Conservation (phyloP, 2,113 vertebrate species). For the Lophochroa leadbeateri region DNA sequence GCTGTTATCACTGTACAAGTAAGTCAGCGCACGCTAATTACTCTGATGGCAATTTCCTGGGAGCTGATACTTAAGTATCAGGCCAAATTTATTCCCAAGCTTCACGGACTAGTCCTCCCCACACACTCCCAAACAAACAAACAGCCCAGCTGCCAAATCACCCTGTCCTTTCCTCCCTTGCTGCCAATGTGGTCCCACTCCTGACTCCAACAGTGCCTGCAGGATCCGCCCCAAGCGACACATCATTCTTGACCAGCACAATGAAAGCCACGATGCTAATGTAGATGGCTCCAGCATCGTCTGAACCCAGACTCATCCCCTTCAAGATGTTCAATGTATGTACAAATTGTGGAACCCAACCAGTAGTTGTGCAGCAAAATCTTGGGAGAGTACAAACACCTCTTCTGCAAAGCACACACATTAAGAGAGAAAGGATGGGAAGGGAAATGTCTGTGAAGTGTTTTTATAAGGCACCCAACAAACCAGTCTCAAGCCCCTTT, state of each 20-base stretch:
- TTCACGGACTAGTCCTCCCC: background rate
- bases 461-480: slow-evolving; percentile 17
- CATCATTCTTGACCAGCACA: accelerated
- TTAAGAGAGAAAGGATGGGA: background rate
- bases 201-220: background rate
- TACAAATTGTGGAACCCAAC: background rate
- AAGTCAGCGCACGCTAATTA: slow-evolving; percentile 51
- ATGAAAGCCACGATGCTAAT: background rate
- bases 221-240: background rate
- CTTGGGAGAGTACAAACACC: background rate
- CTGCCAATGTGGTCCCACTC: background rate
- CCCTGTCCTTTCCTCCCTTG: background rate
- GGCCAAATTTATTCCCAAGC: background rate
- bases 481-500: slow-evolving; percentile 19
- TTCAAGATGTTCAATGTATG: background rate
- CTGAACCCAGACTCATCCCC: background rate
- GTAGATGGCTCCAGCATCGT: accelerated
- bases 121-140: background rate
- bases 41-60: slow-evolving; percentile 55
- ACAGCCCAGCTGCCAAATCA: background rate
- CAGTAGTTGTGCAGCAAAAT: background rate
- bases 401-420: background rate
- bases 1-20: slow-evolving; percentile 68
- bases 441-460: background rate
- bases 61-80: slow-evolving; percentile 22